Evolutionary conservation across 2,113 vertebrate genomes (phyloP), one percentile per base, ranked within the genome.

Genomic region (Sphyrna mokarran): DNA sequence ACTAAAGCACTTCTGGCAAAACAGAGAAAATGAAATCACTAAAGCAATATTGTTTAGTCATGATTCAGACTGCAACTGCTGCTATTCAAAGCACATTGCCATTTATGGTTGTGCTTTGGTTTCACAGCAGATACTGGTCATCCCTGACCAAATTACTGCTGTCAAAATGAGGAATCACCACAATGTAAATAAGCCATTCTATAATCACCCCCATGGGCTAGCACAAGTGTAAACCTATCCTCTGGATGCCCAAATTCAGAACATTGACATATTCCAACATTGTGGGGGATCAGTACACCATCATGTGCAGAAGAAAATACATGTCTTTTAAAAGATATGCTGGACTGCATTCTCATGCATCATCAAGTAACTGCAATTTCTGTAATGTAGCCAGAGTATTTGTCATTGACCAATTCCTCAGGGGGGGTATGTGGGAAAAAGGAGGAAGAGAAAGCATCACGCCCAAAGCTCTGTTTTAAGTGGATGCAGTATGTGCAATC

Each of bases 21-120:
- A 0, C 16, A 68, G 16, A 0, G 26, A 0, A 54, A 95, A 23
- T 95, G 94, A 76, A 95, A 76, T 95, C 94, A 95, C 26, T 72
- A 54, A 72, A 95, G 69, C 40, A 72, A 95, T 95, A 95, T 72
- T 76, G 89, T 95, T 95, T 54, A 66, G 69, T 95, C 69, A 95
- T 95, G 94, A 72, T 76, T 95, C 94, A 95, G 93, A 58, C 54
- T 29, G 69, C 69, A 68, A 66, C 94, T 95, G 94, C 13, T 33
- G 43, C 48, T 72, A 72, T 37, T 69, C 40, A 78, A 95, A 72
- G 54, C 0, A 89, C 5, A 95, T 97, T 97, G 96, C 97, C 97
- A 97, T 97, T 97, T 97, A 97, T 96, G 97, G 97, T 96, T 97
- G 96, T 95, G 22, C 96, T 96, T 96, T 69, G 72, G 69, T 95